Evolutionary conservation across 1,140 invertebrate genomes (phyloP).

Genomic region (Lordiphosa mommai): DNA sequence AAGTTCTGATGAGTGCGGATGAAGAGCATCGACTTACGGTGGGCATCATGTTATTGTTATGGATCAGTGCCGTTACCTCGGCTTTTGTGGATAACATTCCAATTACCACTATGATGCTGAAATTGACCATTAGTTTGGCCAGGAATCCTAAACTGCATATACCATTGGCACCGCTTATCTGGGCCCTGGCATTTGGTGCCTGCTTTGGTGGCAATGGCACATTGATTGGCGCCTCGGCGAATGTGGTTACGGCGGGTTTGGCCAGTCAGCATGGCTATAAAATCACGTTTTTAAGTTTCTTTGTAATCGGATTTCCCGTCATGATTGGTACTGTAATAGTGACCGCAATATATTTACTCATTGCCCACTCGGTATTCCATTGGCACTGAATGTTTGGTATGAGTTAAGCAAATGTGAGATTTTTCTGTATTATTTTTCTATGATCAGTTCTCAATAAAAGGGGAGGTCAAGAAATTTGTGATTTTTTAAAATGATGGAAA

Average conservation of each 20-base stretch:
- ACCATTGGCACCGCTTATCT: slow-evolving; percentile 85
- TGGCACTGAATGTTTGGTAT: slow-evolving; percentile 80
- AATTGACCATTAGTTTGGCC: slow-evolving; percentile 83
- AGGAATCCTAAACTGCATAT: slow-evolving; percentile 82
- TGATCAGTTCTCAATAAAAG: too few species aligned
- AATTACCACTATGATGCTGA: slow-evolving; percentile 90
- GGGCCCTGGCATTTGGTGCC: slow-evolving; percentile 87
- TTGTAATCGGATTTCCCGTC: slow-evolving; percentile 87
- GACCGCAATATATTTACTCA: slow-evolving; percentile 84
- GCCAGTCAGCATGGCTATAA: slow-evolving; percentile 89
- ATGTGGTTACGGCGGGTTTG: slow-evolving; percentile 88
- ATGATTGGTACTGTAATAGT: slow-evolving; percentile 84
- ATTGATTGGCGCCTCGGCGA: slow-evolving; percentile 88
- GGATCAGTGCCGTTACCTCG: slow-evolving; percentile 86
- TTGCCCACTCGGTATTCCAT: slow-evolving; percentile 83
- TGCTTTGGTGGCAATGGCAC: slow-evolving; percentile 90
- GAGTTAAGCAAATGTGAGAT: too few species aligned
- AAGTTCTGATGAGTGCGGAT: slow-evolving; percentile 82
- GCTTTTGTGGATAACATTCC: slow-evolving; percentile 90
- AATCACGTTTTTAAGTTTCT: slow-evolving; percentile 82
- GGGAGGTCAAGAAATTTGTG: too few species aligned
- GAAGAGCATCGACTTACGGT: slow-evolving; percentile 82
- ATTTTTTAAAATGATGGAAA: too few species aligned
- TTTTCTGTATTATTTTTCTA: too few species aligned
- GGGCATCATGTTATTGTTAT: slow-evolving; percentile 85